Conservation (phyloP, 2,888 invertebrate genomes). For the Campoletis raptor region DNA sequence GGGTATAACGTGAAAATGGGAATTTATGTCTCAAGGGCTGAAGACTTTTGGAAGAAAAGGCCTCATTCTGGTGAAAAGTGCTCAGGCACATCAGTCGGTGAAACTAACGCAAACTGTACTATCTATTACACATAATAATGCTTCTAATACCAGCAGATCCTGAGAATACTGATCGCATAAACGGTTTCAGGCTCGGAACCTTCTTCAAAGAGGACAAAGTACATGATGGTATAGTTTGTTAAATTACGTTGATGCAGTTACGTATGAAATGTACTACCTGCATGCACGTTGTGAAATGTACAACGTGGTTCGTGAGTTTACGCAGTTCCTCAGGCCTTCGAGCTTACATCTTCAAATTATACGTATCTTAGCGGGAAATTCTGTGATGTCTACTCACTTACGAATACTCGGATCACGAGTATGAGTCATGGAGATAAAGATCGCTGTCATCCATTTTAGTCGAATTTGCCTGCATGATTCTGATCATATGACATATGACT, state of each 20-base stretch:
- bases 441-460: not conserved
- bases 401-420: not conserved
- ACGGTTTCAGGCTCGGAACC: slow-evolving; percentile 22
- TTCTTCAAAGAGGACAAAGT: slow-evolving; percentile 26
- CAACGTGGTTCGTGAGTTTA: slow-evolving; percentile 12
- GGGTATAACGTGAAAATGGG: slow-evolving; percentile 60
- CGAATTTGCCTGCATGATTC: not conserved
- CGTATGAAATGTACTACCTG: not conserved
- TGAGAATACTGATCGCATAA: slow-evolving; percentile 11
- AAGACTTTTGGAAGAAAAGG: slow-evolving; percentile 35
- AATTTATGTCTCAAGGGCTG: slow-evolving; percentile 54
- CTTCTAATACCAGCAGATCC: not conserved
- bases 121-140: slow-evolving; percentile 32
- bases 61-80: slow-evolving; percentile 22
- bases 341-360: not conserved
- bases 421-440: not conserved
- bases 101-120: slow-evolving; percentile 31
- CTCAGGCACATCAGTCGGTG: slow-evolving; percentile 19
- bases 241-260: slow-evolving; percentile 38
- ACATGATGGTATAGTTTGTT: not conserved
- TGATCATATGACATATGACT: not conserved
- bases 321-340: not conserved
- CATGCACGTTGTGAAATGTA: not conserved
- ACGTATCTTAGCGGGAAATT: not conserved
- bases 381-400: not conserved